Base-by-base conservation (phyloP, 2,113 vertebrate species). In the Triplophysa rosa region DNA sequence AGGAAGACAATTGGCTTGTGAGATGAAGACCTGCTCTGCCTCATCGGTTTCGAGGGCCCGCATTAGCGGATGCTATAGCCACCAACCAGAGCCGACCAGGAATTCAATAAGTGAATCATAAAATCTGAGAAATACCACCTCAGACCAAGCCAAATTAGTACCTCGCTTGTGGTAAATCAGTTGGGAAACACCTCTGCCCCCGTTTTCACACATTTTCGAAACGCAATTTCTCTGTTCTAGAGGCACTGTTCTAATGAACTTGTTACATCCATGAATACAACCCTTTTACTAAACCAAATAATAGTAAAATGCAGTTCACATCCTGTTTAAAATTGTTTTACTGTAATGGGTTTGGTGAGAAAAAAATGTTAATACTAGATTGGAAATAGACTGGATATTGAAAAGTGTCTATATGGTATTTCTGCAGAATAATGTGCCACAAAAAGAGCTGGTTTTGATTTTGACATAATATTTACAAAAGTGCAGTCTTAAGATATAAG, bases 101-200 rank as follows among this genome's bases (percentile, higher is more conserved):
- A 95, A 95, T 95, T 94, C 90, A 91, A 93, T 87, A 91, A 92
- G 87, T 90, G 91, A 94, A 95, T 94, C 84, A 91, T 91, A 93
- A 94, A 94, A 92, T 93, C 82, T 87, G 90, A 88, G 87, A 92
- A 93, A 94, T 88, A 89, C 82, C 74, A 88, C 26, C 24, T 54
- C 88, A 87, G 84, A 89, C 85, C 88, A 74, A 87, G 85, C 89
- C 89, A 91, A 87, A 87, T 62, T 56, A 37, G 33, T 37, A 64
- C 80, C 88, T 91, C 82, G 87, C 87, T 85, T 86, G 88, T 87
- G 87, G 92, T 93, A 92, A 95, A 95, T 93, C 91, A 86, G 89
- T 93, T 91, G 90, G 92, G 87, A 94, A 95, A 93, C 93, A 85
- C 89, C 85, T 86, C 88, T 89, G 90, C 87, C 63, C 40, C n/a